These are phyloP conservation scores for Notechis scutatus DNA, from an alignment of 2,113 vertebrate species.

Conservation along the genomic window DNA sequence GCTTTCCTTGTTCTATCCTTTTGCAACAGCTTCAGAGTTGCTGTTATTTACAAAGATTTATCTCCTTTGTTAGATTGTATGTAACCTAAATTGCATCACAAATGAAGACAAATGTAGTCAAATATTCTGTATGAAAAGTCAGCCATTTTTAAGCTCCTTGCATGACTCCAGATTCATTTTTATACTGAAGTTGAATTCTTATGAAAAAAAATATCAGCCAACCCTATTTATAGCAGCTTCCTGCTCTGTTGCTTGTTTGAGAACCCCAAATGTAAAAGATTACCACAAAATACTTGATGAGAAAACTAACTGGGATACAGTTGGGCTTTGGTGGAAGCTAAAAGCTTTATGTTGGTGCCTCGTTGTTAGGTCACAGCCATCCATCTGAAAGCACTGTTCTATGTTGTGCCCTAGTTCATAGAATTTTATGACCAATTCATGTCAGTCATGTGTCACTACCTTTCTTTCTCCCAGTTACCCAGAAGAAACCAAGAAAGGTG, in stretches of 20 bases:
- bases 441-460: neutral
- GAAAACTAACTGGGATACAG: neutral
- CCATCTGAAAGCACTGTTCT: neutral
- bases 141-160: neutral
- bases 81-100: neutral
- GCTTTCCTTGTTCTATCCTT: neutral
- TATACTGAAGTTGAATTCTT: neutral
- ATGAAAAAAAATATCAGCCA: neutral
- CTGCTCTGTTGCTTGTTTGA: neutral
- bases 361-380: neutral
- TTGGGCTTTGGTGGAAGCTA: neutral
- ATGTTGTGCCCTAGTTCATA: neutral
- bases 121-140: neutral
- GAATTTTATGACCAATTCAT: neutral
- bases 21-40: neutral
- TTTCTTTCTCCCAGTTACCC: neutral
- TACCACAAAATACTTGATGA: neutral
- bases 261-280: neutral
- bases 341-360: neutral
- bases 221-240: neutral
- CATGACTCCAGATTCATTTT: neutral
- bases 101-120: constrained; percentile 5
- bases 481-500: neutral
- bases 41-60: neutral
- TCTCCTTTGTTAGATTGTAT: neutral